phyloP scores from a whole-genome alignment of 1,140 invertebrate genomes.

The Hylaeus volcanicus region DNA sequence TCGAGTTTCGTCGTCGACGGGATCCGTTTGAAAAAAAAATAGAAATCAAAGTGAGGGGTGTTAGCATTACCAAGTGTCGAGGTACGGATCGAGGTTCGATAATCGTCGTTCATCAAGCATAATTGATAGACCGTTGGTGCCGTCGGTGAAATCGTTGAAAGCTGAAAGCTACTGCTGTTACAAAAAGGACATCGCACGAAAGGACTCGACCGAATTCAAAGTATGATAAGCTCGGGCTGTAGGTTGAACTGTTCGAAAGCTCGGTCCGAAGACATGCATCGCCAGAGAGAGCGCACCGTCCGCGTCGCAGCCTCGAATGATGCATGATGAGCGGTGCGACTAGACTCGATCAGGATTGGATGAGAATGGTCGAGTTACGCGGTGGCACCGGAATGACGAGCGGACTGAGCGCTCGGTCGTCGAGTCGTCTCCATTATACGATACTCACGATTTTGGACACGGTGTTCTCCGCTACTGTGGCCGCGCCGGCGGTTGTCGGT shows the following conservation, averaged over 20 bases:
- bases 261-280: conserved; percentile 3
- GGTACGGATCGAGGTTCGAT: conserved; percentile 12
- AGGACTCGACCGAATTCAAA: neutral
- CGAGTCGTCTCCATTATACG: conserved; percentile 79
- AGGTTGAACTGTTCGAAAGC: conserved; percentile 10
- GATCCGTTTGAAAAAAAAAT: no score
- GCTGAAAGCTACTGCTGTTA: no score
- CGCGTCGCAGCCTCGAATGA: conserved; percentile 41
- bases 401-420: conserved; percentile 66
- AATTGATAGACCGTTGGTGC: neutral
- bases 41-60: no score
- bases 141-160: no score
- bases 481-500: conserved; percentile 89
- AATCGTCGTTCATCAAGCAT: conserved; percentile 1
- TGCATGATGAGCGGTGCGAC: conserved; percentile 64
- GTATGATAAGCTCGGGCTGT: conserved; percentile 20
- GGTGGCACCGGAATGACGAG: conserved; percentile 72
- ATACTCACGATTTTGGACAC: conserved; percentile 86
- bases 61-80: no score
- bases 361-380: conserved; percentile 74
- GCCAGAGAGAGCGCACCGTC: conserved; percentile 22
- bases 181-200: neutral
- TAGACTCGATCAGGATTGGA: conserved; percentile 65
- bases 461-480: conserved; percentile 85
- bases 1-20: neutral